Evolutionary conservation across 2,797 vertebrate species (phyloP), one percentile per base, ranked within the genome.

Genomic region (Hoplostethus atlanticus): DNA sequence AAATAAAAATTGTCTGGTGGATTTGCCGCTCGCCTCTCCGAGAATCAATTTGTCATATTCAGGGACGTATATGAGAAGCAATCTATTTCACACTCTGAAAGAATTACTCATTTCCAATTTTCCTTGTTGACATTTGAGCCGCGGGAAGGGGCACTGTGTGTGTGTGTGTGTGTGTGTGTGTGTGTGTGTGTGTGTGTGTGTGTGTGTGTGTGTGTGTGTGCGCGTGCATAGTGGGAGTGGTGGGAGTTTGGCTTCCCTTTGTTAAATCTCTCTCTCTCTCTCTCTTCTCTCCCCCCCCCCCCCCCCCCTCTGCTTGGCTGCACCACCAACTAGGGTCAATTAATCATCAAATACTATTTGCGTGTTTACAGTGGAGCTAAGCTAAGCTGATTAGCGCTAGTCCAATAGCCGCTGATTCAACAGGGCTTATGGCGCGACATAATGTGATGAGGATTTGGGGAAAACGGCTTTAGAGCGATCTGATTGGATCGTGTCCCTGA

Each of bases 11-110:
- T 86, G 90, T 92, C 87, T 88, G 71, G 64, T 79, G 75, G 80
- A 88, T 91, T 91, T 87, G 80, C 64, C 11, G 47, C 83, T 75
- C 63, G 71, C 83, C 71, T 88, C 86, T 86, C 73, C 59, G 69
- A 84, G 76, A 94, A 94, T 94, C 93, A 93, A 94, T 94, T 94
- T 94, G 92, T 95, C 90, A 92, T 94, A 93, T 94, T 94, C 93
- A 84, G 80, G 63, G 80, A 89, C 76, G 67, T 85, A 90, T 90
- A 91, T 84, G 89, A 93, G 84, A 93, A 89, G 92, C 92, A 93
- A 95, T 94, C 90, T 94, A 94, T 93, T 94, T 92, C 87, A 93
- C 93, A 93, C 89, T 88, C 73, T 87, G 80, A 85, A 89, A 89
- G 90, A 93, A 94, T 93, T 90, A 92, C 90, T 92, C 86, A 84